Evolutionary conservation across 2,797 vertebrate species (phyloP).

Genomic region (Acipenser oxyrinchus): DNA sequence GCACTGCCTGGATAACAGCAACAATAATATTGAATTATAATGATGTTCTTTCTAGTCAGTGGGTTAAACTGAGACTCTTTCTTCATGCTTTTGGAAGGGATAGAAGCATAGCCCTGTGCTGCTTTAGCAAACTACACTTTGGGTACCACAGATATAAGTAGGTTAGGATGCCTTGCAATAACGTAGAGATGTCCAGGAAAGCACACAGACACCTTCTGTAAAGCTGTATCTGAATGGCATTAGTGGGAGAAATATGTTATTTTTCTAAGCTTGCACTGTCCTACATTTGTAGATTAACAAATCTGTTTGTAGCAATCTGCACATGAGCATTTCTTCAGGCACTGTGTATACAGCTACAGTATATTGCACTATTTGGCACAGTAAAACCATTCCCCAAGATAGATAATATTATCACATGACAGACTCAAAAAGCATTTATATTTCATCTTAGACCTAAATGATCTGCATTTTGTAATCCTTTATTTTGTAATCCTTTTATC

Average conservation of each 20-base stretch:
- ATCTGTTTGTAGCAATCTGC: background rate
- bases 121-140: background rate
- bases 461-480: no score
- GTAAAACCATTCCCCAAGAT: no score
- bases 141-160: no score
- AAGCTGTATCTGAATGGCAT: background rate
- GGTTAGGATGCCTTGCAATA: background rate
- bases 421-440: no score
- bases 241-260: background rate
- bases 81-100: background rate
- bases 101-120: background rate
- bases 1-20: background rate
- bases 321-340: background rate
- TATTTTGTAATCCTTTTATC: no score
- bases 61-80: background rate
- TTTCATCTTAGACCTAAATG: no score
- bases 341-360: background rate
- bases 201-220: background rate
- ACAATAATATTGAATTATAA: background rate
- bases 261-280: constrained; percentile 2
- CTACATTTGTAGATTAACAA: background rate
- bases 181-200: background rate
- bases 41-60: background rate
- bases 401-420: no score
- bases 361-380: background rate